Evolutionary conservation across 2,113 vertebrate genomes (phyloP).

Genomic region (Nycticebus coucang): DNA sequence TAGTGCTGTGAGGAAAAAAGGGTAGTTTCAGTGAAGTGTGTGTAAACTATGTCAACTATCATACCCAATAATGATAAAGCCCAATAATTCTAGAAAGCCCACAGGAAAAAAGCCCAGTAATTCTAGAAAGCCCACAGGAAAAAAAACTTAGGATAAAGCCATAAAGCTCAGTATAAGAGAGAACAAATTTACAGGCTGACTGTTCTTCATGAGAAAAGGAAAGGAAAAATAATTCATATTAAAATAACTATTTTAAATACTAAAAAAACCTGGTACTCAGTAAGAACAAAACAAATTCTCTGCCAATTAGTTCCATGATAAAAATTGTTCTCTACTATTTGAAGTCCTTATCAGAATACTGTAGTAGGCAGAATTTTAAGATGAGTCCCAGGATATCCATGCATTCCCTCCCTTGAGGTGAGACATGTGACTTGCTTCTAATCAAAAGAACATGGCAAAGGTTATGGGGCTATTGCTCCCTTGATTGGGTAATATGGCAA

Average conservation of each 20-base stretch:
- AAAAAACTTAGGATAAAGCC: not conserved
- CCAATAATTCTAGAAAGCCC: not conserved
- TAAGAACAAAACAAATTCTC: not conserved
- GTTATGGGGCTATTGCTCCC: not conserved
- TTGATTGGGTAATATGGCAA: not conserved
- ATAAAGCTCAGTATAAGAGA: not conserved
- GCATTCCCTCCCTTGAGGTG: not conserved
- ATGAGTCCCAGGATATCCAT: not conserved
- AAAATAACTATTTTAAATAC: not conserved
- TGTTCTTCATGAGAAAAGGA: not conserved
- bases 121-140: constrained; percentile 8
- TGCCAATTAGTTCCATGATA: not conserved
- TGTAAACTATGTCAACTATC: not conserved
- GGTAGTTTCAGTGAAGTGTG: not conserved
- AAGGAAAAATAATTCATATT: not conserved
- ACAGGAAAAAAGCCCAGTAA: not conserved
- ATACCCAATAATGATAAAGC: not conserved
- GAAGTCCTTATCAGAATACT: not conserved
- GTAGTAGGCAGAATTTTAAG: not conserved
- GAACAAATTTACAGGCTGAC: not conserved
- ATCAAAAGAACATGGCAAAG: not conserved
- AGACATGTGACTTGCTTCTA: not conserved
- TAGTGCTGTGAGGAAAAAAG: not conserved
- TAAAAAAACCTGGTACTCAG: not conserved
- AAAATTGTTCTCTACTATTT: not conserved